These are phyloP conservation scores for Lota lota DNA, from an alignment of 2,113 vertebrate genomes.

Conservation along the genomic window DNA sequence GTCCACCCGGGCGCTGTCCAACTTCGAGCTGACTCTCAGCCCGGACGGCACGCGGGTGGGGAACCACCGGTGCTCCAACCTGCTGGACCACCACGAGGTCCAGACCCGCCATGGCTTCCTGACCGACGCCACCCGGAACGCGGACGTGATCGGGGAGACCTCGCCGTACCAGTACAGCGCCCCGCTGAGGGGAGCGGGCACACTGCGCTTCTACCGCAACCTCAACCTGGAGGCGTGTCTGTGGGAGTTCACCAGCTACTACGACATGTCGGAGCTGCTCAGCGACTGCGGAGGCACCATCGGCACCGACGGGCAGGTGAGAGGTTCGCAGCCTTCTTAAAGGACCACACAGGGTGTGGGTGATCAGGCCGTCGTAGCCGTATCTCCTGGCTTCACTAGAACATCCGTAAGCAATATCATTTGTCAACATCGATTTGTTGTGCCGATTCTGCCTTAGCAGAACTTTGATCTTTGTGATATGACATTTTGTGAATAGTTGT, in stretches of 20 bases:
- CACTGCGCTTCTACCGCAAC: conserved; percentile 89
- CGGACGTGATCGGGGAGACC: conserved; percentile 80
- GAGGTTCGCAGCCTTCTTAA: not conserved
- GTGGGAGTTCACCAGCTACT: conserved; percentile 93
- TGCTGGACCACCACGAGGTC: conserved; percentile 86
- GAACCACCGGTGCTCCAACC: conserved; percentile 92
- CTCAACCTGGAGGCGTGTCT: conserved; percentile 91
- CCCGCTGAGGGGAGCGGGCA: conserved; percentile 75
- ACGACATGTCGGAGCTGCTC: conserved; percentile 95
- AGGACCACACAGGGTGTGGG: no score
- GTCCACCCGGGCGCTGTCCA: conserved; percentile 88
- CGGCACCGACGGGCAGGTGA: conserved; percentile 88
- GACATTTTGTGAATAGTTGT: no score
- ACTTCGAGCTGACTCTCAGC: conserved; percentile 92
- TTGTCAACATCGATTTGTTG: no score
- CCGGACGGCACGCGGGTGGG: conserved; percentile 89
- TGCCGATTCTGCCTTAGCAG: no score
- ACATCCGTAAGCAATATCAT: no score
- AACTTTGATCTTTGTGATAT: no score
- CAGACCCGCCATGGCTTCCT: conserved; percentile 88
- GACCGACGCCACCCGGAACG: conserved; percentile 78
- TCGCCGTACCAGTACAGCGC: conserved; percentile 86
- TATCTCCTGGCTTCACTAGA: no score
- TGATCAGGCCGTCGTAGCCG: no score
- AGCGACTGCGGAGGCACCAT: conserved; percentile 78